Base-by-base conservation (phyloP, 2,888 invertebrate genomes). In the Perizoma affinitatum region DNA sequence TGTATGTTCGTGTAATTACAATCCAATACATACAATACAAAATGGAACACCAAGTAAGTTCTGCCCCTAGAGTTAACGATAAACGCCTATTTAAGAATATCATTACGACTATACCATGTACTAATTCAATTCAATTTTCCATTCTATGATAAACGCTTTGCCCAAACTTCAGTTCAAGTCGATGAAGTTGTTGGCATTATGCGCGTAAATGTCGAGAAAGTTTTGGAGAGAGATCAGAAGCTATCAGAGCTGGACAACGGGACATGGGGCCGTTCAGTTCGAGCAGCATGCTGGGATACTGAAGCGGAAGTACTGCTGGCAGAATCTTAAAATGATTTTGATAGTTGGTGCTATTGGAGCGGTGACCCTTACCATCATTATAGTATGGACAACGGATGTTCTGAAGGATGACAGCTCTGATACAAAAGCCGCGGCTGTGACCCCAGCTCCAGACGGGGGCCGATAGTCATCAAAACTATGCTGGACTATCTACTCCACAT, bases 271-370 rank as follows among this genome's bases (percentile, higher is more conserved):
- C 61, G 98, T 98, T 70, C 98, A 98, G 84, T 98, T 98, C 86
- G 98, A 98, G 91, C 98, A 98, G 77, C 98, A 98, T 85, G 98
- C 98, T 71, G 98, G 97, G 67, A 98, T 98, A 93, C 94, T 98
- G 73, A 98, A 98, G 92, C 94, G 98, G 84, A 98, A 98, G 92
- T 98, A 97, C 86, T 98, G 98, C 98, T 96, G 98, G 96, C 98
- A 98, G 92, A 98, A 98, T 92, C 94, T 98, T 88, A 98, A 98
- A 94, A 97, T 97, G 97, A 97, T 97, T 97, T 95, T 97, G 82
- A 97, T 97, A 72, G 96, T 97, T 93, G 97, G 97, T 77, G 96
- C 96, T 74, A 97, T 97, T 83, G 97, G 96, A 70, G 94, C 95
- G 73, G 94, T 97, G 72, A 90, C 97, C 83, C 93, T 97, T 88